Evolutionary conservation across 2,113 vertebrate species (phyloP), one percentile per base, ranked within the genome.

Genomic region (Anhinga anhinga): DNA sequence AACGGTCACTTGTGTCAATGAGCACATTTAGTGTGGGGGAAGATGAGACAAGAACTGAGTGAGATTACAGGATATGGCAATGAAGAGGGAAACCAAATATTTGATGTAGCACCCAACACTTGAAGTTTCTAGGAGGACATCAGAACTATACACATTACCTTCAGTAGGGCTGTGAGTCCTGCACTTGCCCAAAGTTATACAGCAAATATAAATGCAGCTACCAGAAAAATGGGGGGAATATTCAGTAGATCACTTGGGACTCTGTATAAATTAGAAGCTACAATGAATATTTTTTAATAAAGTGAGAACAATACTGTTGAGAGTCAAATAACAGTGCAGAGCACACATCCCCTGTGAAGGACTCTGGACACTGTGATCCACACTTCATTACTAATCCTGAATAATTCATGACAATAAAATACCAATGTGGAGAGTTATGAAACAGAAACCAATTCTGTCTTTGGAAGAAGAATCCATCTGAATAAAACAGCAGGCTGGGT

Each of bases 391-490:
- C 21, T 86, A 71, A 90, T 67, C 36, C 22, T 52, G 3, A 85
- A 70, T 82, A 91, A 72, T 93, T 95, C 32, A 55, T 77, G 76
- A 42, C 71, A 72, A 83, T 74, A 85, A 94, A 94, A 93, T 81
- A 86, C 58, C 55, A 77, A 27, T 6, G 18, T 22, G 15, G 53
- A 85, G 23, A 49, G 42, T 61, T 62, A 42, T 49, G 27, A 90
- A 88, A 73, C 36, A 90, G 52, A 82, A 89, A 70, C 15, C 34
- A 72, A 29, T 85, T 94, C 40, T 88, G 34, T n/a, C 38, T 91
- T 80, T 58, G 52, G 49, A 74, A 96, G 59, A 89, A 74, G 15
- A 93, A 76, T 70, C 30, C 36, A 66, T 93, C 76, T 84, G 74
- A 82, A 70, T 56, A 66, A 91, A 95, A 81, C 21, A 67, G 50